A percentile compares a stretch with the other conserved stretches of the same genome.
These are phyloP conservation scores for Ganaspis sp. DNA, from an alignment of 1,140 invertebrate species.

Conservation along the genomic window DNA sequence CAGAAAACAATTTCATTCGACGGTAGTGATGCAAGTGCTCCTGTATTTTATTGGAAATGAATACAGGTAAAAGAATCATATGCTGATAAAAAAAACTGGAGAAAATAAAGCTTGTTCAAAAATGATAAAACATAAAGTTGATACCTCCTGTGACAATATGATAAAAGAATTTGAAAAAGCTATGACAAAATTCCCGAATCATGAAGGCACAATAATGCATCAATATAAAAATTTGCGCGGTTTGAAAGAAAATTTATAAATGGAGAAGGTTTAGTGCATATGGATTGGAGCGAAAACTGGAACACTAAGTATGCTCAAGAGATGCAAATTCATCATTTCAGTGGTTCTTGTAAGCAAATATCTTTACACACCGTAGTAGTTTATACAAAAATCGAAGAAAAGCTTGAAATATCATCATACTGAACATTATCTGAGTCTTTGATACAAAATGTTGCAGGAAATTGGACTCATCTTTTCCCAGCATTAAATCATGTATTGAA, in stretches of 20 bases:
- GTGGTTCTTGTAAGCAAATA: neutral
- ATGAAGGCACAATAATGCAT: neutral
- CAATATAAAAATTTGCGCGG: neutral
- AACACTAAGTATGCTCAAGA: constrained; percentile 16
- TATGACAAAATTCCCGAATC: too few relatives aligned
- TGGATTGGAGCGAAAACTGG: constrained; percentile 35
- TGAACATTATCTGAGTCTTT: constrained; percentile 4
- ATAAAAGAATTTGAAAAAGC: too few relatives aligned
- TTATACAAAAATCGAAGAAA: neutral
- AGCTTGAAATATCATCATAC: neutral
- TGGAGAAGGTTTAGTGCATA: neutral
- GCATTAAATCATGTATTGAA: constrained; percentile 17
- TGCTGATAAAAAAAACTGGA: too few relatives aligned
- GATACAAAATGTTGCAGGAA: neutral
- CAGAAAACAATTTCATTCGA: constrained; percentile 9
- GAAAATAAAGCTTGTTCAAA: too few relatives aligned
- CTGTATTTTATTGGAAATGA: too few relatives aligned
- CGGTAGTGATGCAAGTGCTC: too few relatives aligned
- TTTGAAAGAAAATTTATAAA: neutral
- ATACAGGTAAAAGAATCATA: too few relatives aligned
- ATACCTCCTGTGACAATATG: too few relatives aligned
- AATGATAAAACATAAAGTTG: too few relatives aligned
- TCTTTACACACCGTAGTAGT: constrained; percentile 26
- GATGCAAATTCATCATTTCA: constrained; percentile 24
- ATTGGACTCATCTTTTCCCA: neutral